phyloP scores from a whole-genome alignment of 2,113 vertebrate species.

The Chaetura pelagica region DNA sequence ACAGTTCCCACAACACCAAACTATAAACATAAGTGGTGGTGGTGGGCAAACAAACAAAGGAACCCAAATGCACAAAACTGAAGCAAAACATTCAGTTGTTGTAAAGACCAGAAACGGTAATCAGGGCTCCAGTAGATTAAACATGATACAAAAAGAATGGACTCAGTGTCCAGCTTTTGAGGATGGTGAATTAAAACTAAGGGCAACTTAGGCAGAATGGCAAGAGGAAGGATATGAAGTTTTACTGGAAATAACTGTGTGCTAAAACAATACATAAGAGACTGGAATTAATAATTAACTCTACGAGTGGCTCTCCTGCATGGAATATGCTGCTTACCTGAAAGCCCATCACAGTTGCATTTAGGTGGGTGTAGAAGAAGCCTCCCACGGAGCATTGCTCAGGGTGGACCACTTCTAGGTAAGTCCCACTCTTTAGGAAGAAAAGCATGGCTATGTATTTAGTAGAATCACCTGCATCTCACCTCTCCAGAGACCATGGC shows the following conservation, averaged over 20 bases:
- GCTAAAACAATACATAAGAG: not conserved
- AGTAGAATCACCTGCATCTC: not conserved
- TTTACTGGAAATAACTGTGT: not conserved
- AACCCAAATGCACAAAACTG: not conserved
- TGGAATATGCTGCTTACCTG: not conserved
- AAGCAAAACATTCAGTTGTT: not conserved
- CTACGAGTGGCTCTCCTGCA: not conserved
- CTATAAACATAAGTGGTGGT: not conserved
- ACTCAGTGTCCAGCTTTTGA: not conserved
- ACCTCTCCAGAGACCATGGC: not conserved
- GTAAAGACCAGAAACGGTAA: not conserved
- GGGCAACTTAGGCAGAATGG: not conserved
- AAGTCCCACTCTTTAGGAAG: not conserved
- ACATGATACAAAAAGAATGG: rapidly evolving
- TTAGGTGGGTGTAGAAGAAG: not conserved
- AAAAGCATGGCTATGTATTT: not conserved
- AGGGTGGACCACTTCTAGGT: not conserved
- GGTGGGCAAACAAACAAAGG: not conserved
- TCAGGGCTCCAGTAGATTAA: not conserved
- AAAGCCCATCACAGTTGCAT: not conserved
- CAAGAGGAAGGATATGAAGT: not conserved
- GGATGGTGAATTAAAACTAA: not conserved
- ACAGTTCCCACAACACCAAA: not conserved
- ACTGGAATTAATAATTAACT: not conserved
- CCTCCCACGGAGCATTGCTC: not conserved